Base-by-base conservation (phyloP, 2,113 vertebrate genomes). In the Andinoacara biseriatus region DNA sequence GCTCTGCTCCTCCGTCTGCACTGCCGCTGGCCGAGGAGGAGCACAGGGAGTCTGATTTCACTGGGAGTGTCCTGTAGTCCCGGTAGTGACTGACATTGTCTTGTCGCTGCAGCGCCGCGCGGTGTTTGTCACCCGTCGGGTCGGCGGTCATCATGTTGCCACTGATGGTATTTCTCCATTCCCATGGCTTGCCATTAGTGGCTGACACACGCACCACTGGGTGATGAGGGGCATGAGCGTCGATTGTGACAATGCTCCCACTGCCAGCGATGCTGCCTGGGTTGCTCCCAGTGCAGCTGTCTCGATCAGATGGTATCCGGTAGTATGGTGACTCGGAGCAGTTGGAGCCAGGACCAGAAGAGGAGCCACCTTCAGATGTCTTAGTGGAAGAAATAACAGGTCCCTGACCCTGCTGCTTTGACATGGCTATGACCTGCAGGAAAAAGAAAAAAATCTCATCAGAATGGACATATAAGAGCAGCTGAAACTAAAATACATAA, bases 261-360 rank as follows among this genome's bases (percentile, higher is more conserved):
- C 92, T 94, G 24, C 94, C 93, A 5, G 97, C 97, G 81, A 98
- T 95, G 11, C 98, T 97, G 5, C 94, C 93, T 0, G 94, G 92
- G 87, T 94, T 93, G 78, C 93, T 94, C 14, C 93, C 93, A 0
- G 78, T 96, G 91, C 96, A 95, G 31, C 97, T 96, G 93, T 99
- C 98, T 0, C 97, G 94, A 60, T 99, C 98, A 0, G 97, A 98
- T 0, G 96, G 97, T 1, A 98, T 97, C 18, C 96, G 95, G 94
- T 97, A 98, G 81, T 98, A 97, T 0, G 97, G 98, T 0, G 98
- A 99, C 80, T 99, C 98, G 0, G 97, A 97, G 88, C 97, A 96
- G 26, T 96, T 97, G 57, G 98, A 98, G 0, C 97, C 97, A 0
- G 96, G 96, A 0, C 95, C 95, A 1, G 95, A 96, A 2, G 96